A percentile compares a stretch with the other conserved stretches of the same genome.
Evolutionary conservation across 2,113 vertebrate genomes (phyloP).

Genomic region (Neodon shergylaensis): DNA sequence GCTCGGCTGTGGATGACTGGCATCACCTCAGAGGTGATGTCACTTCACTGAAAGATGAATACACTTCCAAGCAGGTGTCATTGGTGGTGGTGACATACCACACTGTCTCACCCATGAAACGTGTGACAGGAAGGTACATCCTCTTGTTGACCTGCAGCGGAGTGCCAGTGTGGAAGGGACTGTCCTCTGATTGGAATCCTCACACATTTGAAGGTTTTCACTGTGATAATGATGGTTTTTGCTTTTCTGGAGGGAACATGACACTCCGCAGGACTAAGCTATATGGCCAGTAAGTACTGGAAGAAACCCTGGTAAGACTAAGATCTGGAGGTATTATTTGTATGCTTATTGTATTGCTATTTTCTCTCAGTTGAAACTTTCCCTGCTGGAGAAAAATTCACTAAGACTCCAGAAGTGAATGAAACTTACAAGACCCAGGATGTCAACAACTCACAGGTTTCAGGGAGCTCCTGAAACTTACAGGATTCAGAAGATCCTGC

Average conservation of each 20-base stretch:
- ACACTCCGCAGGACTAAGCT: neutral
- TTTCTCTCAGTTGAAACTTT: neutral
- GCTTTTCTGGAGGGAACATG: neutral
- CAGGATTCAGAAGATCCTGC: neutral
- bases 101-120: neutral
- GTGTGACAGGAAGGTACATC: neutral
- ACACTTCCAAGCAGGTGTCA: neutral
- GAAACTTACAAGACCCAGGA: neutral
- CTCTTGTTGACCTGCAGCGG: neutral
- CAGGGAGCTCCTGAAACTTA: neutral
- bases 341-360: neutral
- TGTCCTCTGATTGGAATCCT: neutral
- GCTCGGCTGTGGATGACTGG: neutral
- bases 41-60: slow-evolving; percentile 9
- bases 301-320: neutral
- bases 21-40: neutral
- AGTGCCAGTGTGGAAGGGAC: neutral
- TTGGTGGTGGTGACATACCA: neutral
- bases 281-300: neutral
- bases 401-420: neutral
- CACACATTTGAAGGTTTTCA: neutral
- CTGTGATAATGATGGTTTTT: neutral
- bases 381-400: neutral
- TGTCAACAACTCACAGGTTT: neutral
- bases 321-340: neutral